Evolutionary conservation across 2,797 vertebrate species (phyloP), one percentile per base, ranked within the genome.

Genomic region (Acrocephalus scirpaceus): DNA sequence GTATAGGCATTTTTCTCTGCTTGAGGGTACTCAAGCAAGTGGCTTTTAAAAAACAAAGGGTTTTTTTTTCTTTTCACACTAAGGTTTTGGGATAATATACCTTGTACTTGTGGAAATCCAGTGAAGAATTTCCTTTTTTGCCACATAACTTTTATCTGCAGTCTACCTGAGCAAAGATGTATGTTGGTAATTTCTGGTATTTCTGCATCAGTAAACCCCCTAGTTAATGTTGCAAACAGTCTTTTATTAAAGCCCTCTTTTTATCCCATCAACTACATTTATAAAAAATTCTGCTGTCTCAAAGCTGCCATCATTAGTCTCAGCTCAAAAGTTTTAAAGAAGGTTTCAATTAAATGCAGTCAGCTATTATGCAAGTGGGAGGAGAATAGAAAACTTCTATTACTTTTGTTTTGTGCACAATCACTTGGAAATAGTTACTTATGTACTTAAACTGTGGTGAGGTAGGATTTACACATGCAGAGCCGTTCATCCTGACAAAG

Each of bases 161-260:
- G 44, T 17, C 73, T 86, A 90, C 73, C 85, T 88, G 76, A 69
- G 42, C 47, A 73, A 81, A 95, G 92, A 94, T 88, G 20, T 73
- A 93, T 92, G 73, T 75, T 95, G 82, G 90, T 91, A 81, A 93
- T 93, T 94, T 94, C 69, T 86, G 78, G 25, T 91, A 40, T 96
- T 96, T 93, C 93, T 94, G 91, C 85, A 73, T 71, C 79, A 88
- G 70, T 75, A 75, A 90, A 47, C 53, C n/a, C 25, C 51, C 32
- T 48, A 76, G 79, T 78, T 92, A 96, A 92, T 93, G 95, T 78
- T 96, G 89, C 91, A 91, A 81, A 65, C 13, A 62, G 44, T 64
- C 66, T 95, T 94, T 70, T 53, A 79, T 90, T 90, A 88, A 75
- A 91, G 34, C 26, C 5, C 29, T 73, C 29, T 87, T 64, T 91